Base-by-base conservation (phyloP, 2,888 invertebrate genomes). In the Stratiomys singularior region DNA sequence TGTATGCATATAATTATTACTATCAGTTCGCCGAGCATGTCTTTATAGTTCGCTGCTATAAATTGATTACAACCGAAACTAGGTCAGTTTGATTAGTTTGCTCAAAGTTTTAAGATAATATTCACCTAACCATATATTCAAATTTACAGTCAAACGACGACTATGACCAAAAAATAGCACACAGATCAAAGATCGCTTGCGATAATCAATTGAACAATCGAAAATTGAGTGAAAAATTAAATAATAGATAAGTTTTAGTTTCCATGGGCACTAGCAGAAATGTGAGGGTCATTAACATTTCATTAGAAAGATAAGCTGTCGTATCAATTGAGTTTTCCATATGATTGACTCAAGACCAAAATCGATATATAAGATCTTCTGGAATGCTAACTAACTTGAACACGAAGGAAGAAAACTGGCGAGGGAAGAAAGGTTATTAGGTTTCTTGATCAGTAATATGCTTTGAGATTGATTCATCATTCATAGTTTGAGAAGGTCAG, bases 41-140 rank as follows among this genome's bases (percentile, higher is more conserved):
- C 4, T 52, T 18, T 9, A 52, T 52, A 52, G 15, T 52, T 52
- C 15, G 18, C 15, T 18, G 52, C 52, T 60, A 18, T 37, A 30
- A n/a, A 66, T 66, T 66, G 66, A 66, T 66, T 66, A 66, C 18
- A 66, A 21, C 37, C 18, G 9, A 66, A 66, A 66, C 37, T 66
- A 27, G 66, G 66, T 18, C 37, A 66, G 5, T 66, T 15, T 66
- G 66, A 66, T 66, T 27, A 66, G 5, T 66, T 15, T 66, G 66
- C 30, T 66, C 15, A 66, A 27, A 37, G n/a, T 63, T 63, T 63
- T 7, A 37, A 37, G 37, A 66, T 63, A 52, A 52, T 52, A 15
- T 66, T 66, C 27, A 66, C 66, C 66, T 66, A 66, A 66, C 37
- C 66, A 66, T 21, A 27, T 66, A 66, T 66, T 66, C 37, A 66